Percentiles rank a stretch among this genome's conserved stretches.
Conservation (phyloP, 2,113 vertebrate genomes). For the Callospermophilus lateralis region DNA sequence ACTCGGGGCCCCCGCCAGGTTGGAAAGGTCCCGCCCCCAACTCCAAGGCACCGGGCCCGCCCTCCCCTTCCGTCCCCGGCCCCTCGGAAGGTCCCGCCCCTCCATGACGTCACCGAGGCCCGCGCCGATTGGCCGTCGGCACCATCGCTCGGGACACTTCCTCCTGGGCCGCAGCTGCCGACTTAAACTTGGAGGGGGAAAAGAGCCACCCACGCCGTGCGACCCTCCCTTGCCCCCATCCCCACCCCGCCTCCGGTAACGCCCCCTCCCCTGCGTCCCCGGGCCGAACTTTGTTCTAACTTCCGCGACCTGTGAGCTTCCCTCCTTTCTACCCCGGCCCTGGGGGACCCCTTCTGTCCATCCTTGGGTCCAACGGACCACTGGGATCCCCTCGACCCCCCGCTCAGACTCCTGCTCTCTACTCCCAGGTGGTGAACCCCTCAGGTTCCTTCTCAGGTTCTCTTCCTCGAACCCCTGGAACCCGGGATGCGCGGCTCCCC, state of each 20-base stretch:
- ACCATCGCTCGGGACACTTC: constrained; percentile 81
- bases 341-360: constrained; percentile 26
- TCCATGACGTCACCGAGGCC: constrained; percentile 55
- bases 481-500: background rate
- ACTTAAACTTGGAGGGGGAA: constrained; percentile 75
- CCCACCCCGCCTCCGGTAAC: constrained; percentile 55
- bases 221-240: constrained; percentile 44
- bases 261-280: constrained; percentile 43
- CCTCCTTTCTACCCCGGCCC: constrained; percentile 8
- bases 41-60: background rate
- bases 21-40: background rate
- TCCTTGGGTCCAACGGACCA: constrained; percentile 37
- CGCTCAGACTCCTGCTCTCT: background rate
- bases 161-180: constrained; percentile 71
- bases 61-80: constrained; percentile 72
- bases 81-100: constrained; percentile 37
- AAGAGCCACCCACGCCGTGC: constrained; percentile 31
- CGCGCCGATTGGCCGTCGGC: constrained; percentile 70
- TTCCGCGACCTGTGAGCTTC: constrained; percentile 56
- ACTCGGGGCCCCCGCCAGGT: background rate
- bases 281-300: constrained; percentile 52
- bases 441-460: background rate
- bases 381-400: constrained; percentile 27
- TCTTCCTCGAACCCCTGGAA: background rate
- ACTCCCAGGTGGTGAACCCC: background rate